Conservation (phyloP, 1,140 invertebrate genomes). For the Mycetomoellerius zeteki region DNA sequence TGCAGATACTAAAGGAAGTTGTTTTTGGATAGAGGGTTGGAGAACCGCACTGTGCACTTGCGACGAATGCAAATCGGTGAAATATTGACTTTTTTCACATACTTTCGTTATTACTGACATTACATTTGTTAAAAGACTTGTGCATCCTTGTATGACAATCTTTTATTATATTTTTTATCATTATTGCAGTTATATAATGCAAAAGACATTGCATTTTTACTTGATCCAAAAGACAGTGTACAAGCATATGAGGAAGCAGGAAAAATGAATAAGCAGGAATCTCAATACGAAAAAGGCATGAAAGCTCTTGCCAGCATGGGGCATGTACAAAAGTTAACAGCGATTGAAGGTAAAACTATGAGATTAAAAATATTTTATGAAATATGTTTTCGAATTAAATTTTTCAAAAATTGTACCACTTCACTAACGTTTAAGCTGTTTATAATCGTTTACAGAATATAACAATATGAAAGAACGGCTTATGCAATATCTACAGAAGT, state of each 20-base stretch:
- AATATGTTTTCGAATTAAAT: conserved; percentile 41
- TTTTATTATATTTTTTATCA: conserved; percentile 59
- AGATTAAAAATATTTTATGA: not conserved
- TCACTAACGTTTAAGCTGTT: not conserved
- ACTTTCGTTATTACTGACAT: not conserved
- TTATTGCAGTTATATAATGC: conserved; percentile 89
- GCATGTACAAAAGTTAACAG: conserved; percentile 94
- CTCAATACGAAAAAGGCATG: conserved; percentile 92
- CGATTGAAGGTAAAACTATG: conserved; percentile 88
- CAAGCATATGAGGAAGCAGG: conserved; percentile 95
- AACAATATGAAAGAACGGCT: conserved; percentile 95
- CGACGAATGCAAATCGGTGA: conserved; percentile 86
- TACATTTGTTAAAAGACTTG: not conserved
- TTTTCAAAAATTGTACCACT: not conserved
- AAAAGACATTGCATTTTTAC: conserved; percentile 90
- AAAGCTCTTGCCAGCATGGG: conserved; percentile 92
- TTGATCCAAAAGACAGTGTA: conserved; percentile 95
- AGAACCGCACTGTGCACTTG: conserved; percentile 92
- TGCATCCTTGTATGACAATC: not conserved
- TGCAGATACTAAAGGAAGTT: conserved; percentile 76
- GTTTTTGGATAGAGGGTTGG: conserved; percentile 92
- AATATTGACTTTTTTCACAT: not conserved
- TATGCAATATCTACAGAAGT: conserved; percentile 94
- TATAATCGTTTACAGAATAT: conserved; percentile 88
- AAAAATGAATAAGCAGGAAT: conserved; percentile 87